Conservation (phyloP, 2,888 invertebrate species). For the Drosophila trichaetosa region DNA sequence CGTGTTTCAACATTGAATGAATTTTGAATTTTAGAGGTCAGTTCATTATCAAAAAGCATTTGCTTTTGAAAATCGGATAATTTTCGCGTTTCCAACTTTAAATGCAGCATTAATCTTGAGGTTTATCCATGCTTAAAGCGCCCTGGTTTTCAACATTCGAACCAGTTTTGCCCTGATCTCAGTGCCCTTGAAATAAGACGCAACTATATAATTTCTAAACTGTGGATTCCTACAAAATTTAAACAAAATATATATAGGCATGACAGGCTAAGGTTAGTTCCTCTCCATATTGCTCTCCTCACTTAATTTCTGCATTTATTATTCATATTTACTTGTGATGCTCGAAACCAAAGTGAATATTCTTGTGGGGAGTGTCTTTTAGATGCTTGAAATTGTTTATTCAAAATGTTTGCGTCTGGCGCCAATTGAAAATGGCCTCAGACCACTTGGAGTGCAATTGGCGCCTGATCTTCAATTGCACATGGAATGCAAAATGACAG, state of each 20-base stretch:
- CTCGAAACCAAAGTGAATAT: slow-evolving; percentile 7
- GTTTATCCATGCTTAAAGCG: background rate
- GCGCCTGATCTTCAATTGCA: slow-evolving; percentile 55
- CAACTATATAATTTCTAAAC: background rate
- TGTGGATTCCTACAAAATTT: background rate
- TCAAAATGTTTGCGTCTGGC: slow-evolving; percentile 47
- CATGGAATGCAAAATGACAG: slow-evolving; percentile 43
- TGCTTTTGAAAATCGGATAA: background rate
- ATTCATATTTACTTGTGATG: slow-evolving; percentile 4
- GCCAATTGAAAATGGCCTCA: slow-evolving; percentile 42
- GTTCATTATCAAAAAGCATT: background rate
- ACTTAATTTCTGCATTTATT: slow-evolving; percentile 1
- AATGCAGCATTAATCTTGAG: background rate
- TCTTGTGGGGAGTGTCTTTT: slow-evolving; percentile 30
- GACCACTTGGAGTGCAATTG: slow-evolving; percentile 44
- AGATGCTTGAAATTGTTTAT: slow-evolving; percentile 48
- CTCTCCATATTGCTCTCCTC: background rate
- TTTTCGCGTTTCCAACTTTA: background rate
- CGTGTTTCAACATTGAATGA: background rate
- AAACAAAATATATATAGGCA: background rate
- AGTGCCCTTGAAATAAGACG: background rate
- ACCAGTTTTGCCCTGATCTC: background rate
- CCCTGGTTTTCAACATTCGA: background rate
- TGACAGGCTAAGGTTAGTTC: slow-evolving; percentile 7
- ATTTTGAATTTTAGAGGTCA: background rate